Conservation (phyloP, 2,888 invertebrate species). For the Taphrorychus bicolor region DNA sequence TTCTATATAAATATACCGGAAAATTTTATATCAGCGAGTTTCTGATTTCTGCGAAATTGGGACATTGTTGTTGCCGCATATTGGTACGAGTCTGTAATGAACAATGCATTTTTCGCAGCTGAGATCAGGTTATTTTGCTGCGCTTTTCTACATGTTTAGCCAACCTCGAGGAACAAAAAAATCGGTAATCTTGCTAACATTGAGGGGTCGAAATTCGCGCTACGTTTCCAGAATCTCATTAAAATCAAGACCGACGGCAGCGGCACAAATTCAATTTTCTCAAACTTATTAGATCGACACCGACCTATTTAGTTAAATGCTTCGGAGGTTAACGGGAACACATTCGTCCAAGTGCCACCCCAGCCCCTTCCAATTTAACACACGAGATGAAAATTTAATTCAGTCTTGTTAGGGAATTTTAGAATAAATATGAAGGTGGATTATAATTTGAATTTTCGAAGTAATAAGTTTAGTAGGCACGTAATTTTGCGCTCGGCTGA, state of each 20-base stretch:
- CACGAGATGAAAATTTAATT: slow-evolving; percentile 12
- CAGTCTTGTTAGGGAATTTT: neutral
- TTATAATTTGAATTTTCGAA: slow-evolving; percentile 5
- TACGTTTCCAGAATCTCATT: slow-evolving; percentile 3
- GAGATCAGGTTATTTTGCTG: neutral
- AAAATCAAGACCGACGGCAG: slow-evolving; percentile 3
- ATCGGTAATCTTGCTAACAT: neutral
- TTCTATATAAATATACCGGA: neutral
- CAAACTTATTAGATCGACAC: slow-evolving; percentile 26
- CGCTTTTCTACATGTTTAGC: neutral
- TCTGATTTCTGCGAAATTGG: neutral
- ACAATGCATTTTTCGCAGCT: neutral
- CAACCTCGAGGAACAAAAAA: neutral
- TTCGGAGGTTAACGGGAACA: slow-evolving; percentile 15
- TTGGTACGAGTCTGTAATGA: neutral
- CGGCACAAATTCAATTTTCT: slow-evolving; percentile 6
- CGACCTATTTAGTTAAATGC: slow-evolving; percentile 25
- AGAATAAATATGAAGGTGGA: slow-evolving; percentile 3
- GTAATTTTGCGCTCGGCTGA: slow-evolving; percentile 3
- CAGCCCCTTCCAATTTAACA: slow-evolving; percentile 4
- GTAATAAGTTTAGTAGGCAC: slow-evolving; percentile 4
- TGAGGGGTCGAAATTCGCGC: neutral
- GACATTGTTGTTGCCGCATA: neutral
- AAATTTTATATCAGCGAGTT: neutral
- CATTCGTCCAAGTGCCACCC: slow-evolving; percentile 16